Conservation (phyloP, 1,140 invertebrate genomes). For the Rhopalosiphum maidis region DNA sequence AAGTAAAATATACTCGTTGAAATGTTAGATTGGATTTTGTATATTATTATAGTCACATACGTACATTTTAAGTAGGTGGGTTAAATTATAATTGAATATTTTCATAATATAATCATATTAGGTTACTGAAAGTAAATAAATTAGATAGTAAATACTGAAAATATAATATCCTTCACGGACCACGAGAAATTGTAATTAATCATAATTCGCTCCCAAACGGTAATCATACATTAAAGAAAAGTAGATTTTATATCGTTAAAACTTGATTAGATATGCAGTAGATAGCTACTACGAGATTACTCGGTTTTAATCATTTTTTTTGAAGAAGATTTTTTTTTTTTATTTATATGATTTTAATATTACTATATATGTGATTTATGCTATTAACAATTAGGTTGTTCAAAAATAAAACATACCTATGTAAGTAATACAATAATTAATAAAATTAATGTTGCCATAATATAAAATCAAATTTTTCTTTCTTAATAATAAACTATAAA, state of each 20-base stretch:
- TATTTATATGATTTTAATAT: background rate
- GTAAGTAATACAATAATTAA: no score
- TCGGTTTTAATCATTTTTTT: background rate
- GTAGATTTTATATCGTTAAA: background rate
- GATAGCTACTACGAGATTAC: background rate
- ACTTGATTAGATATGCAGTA: background rate
- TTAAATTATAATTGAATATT: background rate
- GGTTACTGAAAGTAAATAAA: background rate
- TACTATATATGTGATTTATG: background rate
- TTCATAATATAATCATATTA: background rate
- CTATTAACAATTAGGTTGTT: background rate
- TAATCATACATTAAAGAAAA: background rate
- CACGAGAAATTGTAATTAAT: background rate
- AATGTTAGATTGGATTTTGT: constrained; percentile 3
- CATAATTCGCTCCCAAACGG: background rate
- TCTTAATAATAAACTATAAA: no score
- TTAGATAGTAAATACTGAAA: background rate
- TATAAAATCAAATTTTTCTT: no score
- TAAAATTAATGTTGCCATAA: no score
- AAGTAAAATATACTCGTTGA: background rate
- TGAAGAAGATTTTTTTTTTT: background rate
- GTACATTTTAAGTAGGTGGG: background rate
- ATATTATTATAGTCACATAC: background rate
- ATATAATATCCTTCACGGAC: background rate
- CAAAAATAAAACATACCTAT: no score